phyloP scores from a whole-genome alignment of 2,797 vertebrate species.

The Anolis apletophallus region DNA sequence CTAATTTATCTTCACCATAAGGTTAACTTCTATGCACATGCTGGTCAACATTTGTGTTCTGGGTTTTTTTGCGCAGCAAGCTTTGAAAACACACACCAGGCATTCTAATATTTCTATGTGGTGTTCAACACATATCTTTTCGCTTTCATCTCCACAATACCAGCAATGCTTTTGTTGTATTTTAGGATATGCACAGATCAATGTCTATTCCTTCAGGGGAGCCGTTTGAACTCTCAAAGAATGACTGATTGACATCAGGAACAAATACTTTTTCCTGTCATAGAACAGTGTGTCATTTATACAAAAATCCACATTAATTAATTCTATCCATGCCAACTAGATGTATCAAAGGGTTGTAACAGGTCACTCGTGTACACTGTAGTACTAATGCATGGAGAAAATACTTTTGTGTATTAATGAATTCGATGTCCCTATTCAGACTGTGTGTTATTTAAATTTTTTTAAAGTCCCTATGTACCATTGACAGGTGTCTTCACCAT shows the following conservation, averaged over 20 bases:
- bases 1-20: conserved; percentile 37
- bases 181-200: conserved; percentile 75
- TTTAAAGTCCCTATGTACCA: no score
- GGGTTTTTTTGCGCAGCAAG: conserved; percentile 58
- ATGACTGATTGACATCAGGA: conserved; percentile 71
- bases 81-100: conserved; percentile 61
- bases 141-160: conserved; percentile 70
- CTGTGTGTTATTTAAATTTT: conserved; percentile 18
- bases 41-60: conserved; percentile 56
- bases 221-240: conserved; percentile 73
- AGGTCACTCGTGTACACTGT: conserved; percentile 45
- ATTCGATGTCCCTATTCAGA: conserved; percentile 41
- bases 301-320: conserved; percentile 72
- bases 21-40: conserved; percentile 53
- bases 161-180: conserved; percentile 71
- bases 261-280: conserved; percentile 71
- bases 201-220: conserved; percentile 74
- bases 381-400: conserved; percentile 43
- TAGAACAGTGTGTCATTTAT: conserved; percentile 59
- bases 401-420: conserved; percentile 46
- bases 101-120: conserved; percentile 59
- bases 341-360: conserved; percentile 66
- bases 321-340: conserved; percentile 62
- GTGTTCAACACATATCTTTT: conserved; percentile 42
- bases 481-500: no score